Percentiles rank a stretch among this genome's conserved stretches.
Conservation (phyloP, 2,113 vertebrate species). For the Nycticryphes semicollaris region DNA sequence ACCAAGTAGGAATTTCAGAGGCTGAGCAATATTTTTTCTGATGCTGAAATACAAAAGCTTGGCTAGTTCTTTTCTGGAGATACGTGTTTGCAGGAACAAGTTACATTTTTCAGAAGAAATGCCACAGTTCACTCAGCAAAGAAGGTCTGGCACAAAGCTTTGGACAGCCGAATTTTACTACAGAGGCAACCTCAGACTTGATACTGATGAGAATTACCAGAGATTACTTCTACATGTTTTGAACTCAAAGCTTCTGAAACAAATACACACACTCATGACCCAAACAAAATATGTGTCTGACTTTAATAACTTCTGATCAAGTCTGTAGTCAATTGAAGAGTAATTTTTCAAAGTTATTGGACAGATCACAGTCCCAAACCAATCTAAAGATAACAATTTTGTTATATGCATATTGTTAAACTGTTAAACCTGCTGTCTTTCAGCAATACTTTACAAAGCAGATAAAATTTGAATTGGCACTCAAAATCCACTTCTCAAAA, state of each 20-base stretch:
- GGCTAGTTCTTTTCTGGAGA: background rate
- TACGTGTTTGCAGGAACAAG: background rate
- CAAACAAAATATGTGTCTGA: background rate
- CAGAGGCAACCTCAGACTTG: background rate
- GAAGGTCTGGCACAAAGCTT: background rate
- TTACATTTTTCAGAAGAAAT: background rate
- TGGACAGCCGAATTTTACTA: background rate
- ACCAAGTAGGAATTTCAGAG: background rate
- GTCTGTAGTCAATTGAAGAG: background rate
- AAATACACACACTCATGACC: background rate
- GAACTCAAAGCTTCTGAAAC: background rate
- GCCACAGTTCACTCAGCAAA: background rate
- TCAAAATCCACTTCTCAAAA: background rate
- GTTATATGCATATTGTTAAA: background rate
- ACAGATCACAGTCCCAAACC: background rate
- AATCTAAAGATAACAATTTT: background rate
- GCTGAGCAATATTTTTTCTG: background rate
- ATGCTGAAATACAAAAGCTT: background rate
- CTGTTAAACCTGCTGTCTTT: background rate
- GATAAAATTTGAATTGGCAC: background rate
- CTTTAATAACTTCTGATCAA: background rate
- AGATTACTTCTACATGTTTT: background rate
- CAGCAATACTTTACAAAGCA: background rate
- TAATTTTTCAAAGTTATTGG: background rate
- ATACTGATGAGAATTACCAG: background rate